Conservation (phyloP, 2,888 invertebrate species). For the Caenorhabditis sinica region DNA sequence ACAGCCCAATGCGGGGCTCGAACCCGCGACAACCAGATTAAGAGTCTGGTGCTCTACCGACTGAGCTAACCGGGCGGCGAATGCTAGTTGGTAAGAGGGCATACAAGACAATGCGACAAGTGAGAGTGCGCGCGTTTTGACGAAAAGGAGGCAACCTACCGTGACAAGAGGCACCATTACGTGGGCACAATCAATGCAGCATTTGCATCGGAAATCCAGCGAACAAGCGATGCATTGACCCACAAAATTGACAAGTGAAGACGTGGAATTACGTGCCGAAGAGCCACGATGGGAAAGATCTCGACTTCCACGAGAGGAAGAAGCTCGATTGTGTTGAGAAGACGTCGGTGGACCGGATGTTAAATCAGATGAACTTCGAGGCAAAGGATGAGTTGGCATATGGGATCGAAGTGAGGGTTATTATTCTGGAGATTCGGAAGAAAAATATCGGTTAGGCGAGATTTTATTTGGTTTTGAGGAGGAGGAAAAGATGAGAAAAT, state of each 20-base stretch:
- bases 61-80: conserved; percentile 81
- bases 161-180: conserved; percentile 70
- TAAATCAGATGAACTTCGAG: conserved; percentile 69
- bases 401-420: not conserved
- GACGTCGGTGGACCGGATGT: conserved; percentile 26
- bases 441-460: not conserved
- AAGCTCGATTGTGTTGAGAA: conserved; percentile 47
- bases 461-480: not conserved
- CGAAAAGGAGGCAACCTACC: conserved; percentile 62
- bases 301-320: conserved; percentile 58
- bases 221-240: conserved; percentile 73
- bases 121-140: not conserved
- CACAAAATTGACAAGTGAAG: conserved; percentile 71
- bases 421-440: not conserved
- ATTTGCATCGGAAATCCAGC: conserved; percentile 75
- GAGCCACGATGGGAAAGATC: conserved; percentile 61
- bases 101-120: not conserved
- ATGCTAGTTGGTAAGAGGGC: not conserved
- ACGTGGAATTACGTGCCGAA: conserved; percentile 60
- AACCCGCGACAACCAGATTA: conserved; percentile 83
- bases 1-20: conserved; percentile 81
- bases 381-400: conserved; percentile 51
- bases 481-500: not conserved
- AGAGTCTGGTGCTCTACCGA: conserved; percentile 83
- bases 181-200: conserved; percentile 75